Evolutionary conservation across 2,113 vertebrate genomes (phyloP).

Genomic region (Ranitomeya variabilis): DNA sequence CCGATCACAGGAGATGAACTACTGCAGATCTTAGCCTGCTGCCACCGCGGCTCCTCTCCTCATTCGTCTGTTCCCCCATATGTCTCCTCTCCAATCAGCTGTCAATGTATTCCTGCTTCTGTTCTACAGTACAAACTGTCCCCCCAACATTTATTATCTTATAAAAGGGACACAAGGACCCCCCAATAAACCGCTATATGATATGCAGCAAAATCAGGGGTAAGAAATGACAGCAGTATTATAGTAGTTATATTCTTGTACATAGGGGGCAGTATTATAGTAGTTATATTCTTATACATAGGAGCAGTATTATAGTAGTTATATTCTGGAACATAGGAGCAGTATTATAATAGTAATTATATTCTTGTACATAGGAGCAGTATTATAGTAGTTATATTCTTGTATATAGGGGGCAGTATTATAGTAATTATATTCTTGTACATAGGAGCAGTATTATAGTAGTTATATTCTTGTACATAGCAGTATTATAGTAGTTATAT

Average conservation of each 20-base stretch:
- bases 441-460: too few relatives aligned
- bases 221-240: background rate
- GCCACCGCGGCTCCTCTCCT: constrained; percentile 13
- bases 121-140: background rate
- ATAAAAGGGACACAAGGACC: background rate
- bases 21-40: constrained; percentile 17
- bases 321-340: background rate
- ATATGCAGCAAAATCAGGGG: background rate
- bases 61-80: constrained; percentile 42
- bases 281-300: background rate
- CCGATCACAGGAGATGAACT: background rate
- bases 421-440: too few relatives aligned
- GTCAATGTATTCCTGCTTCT: constrained; percentile 20
- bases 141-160: background rate
- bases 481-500: too few relatives aligned
- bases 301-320: background rate
- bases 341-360: background rate
- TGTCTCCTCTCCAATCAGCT: constrained; percentile 41
- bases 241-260: background rate
- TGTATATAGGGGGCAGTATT: too few relatives aligned
- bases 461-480: too few relatives aligned
- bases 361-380: background rate
- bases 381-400: too few relatives aligned
- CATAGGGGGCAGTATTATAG: background rate
- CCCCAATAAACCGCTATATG: constrained; percentile 11